Evolutionary conservation across 2,888 invertebrate species (phyloP).

Genomic region (Drosophila subsilvestris): DNA sequence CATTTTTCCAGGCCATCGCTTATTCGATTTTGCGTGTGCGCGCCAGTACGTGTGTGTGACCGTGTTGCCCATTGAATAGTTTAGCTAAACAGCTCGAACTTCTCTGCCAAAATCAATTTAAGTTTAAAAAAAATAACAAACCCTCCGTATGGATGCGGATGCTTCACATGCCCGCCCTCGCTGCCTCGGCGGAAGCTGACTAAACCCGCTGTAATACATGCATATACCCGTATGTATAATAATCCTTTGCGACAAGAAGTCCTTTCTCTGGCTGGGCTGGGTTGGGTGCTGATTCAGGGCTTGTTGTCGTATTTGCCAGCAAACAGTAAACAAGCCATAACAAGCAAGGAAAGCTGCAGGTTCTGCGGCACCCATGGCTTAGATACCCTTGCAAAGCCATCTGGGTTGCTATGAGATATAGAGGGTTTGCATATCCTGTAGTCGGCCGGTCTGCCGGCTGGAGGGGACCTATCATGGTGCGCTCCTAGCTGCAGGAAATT

Average conservation of each 20-base stretch:
- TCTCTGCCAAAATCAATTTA: conserved; percentile 4
- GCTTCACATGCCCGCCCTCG: background rate
- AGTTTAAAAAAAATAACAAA: conserved; percentile 9
- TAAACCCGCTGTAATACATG: conserved; percentile 56
- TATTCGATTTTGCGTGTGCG: conserved; percentile 38
- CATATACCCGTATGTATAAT: conserved; percentile 36
- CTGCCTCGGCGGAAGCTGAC: conserved; percentile 21
- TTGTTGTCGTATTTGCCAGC: conserved; percentile 29
- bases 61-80: background rate
- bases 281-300: conserved; percentile 3
- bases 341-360: background rate
- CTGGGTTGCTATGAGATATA: too few species aligned
- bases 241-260: conserved; percentile 52
- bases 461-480: too few species aligned
- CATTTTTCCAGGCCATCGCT: conserved; percentile 64
- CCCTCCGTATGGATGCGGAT: background rate
- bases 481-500: background rate
- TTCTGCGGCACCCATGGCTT: background rate
- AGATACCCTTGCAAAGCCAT: background rate
- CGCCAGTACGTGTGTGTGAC: background rate
- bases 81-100: background rate
- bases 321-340: conserved; percentile 20
- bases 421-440: too few species aligned
- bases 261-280: conserved; percentile 15
- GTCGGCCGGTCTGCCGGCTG: too few species aligned